Base-by-base conservation (phyloP, 2,888 invertebrate genomes). In the Bibio marci region DNA sequence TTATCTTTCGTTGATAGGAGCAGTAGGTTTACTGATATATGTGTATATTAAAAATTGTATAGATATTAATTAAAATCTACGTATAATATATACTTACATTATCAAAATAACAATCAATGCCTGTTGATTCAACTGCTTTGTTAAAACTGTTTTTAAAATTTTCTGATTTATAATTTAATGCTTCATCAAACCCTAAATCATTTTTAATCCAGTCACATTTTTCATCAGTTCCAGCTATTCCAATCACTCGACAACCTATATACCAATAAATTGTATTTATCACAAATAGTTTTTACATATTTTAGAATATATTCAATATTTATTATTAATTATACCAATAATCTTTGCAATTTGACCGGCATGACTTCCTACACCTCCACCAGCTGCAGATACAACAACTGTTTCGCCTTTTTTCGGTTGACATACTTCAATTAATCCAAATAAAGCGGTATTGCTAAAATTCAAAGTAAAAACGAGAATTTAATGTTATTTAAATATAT, bases 301-400 rank as follows among this genome's bases (percentile, higher is more conserved):
- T 28, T 10, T 28, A 10, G 25, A 28, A 28, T 28, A 28, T 12
- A 28, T 28, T 12, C 6, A 5, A 10, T 7, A 7, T 7, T 25
- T 22, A 8, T 22, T 22, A 22, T 22, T 22, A 22, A 22, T 6
- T 6, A 6, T 22, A 22, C 22, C 32, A n/a, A 14, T 19, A 36
- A 75, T 68, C 62, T 81, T 82, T 2, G 73, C 83, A 44, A 85
- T 77, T 64, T 83, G 83, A 2, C 82, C 82, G 19, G 80, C 82
- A 36, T 76, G 67, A 42, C 71, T 74, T 6, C 83, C 85, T 12
- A 83, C 81, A 28, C 81, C 82, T 14, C 83, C 83, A 17, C 78
- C 82, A 12, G 82, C 83, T 5, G 75, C 75, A 22, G 72, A 75
- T 2, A 85, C 70, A 2, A 77, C 73, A 12, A 83, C 67, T 17